Base-by-base conservation (phyloP, 2,888 invertebrate species). In the Pomacea canaliculata region DNA sequence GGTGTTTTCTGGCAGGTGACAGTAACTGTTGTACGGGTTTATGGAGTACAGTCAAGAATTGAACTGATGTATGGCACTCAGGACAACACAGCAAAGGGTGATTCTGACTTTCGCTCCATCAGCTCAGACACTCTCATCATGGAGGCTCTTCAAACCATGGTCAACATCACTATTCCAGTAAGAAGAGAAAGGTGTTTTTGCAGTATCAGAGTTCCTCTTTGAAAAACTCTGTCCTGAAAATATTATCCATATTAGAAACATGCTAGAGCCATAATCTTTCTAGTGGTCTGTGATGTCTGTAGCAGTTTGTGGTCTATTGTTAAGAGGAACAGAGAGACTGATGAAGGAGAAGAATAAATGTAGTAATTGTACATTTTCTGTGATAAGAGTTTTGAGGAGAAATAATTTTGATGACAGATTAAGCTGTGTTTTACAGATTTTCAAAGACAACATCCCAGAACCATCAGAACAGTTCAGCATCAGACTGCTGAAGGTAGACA, bases 401-500 rank as follows among this genome's bases (percentile, higher is more conserved):
- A 16, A 16, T 56, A 4, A 56, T 56, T 56, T 10, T 63, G 63
- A 63, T 23, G 19, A 63, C 19, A 60, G 13, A 18, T 68, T 59
- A 13, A 13, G 46, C 27, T 69, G 3, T 59, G 51, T 46, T 48
- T 59, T 71, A 12, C 69, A 90, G 88, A 83, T 90, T 67, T 73
- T 83, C 51, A 82, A 85, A 78, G 90, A 90, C 80, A 83, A 83
- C 66, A 77, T 76, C 27, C 88, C 90, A 66, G 90, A 90, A 70
- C 79, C 82, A 70, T 84, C 85, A 49, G 90, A 90, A 79, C 74
- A 75, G 23, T 89, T 90, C 77, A 84, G 82, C 73, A 86, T 90
- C 19, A 86, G 85, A 69, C 79, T 90, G 48, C 86, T 86, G 13
- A 74, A 77, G 59, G 88, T 89, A 10, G 85, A 84, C 56, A 81